Conservation (phyloP, 2,888 invertebrate species). For the Nemapogon koenigi region DNA sequence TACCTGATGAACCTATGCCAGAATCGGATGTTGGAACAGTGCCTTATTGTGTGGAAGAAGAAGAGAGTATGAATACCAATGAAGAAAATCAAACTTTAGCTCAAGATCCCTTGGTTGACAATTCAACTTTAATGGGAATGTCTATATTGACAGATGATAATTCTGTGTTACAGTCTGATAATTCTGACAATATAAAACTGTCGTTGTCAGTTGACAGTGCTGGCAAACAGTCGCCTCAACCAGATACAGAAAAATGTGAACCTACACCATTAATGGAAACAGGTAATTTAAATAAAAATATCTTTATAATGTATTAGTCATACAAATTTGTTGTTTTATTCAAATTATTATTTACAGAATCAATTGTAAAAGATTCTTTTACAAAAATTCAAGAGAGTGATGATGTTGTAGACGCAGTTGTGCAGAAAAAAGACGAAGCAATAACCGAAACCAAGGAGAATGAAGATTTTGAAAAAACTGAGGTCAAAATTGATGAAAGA, state of each 20-base stretch:
- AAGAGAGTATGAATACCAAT: conserved; percentile 20
- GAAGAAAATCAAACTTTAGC: conserved; percentile 32
- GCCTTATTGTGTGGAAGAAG: neutral
- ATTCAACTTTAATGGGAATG: no score
- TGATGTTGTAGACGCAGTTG: neutral
- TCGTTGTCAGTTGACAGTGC: neutral
- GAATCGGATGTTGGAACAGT: neutral
- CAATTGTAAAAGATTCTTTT: no score
- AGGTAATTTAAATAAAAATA: no score
- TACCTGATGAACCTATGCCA: neutral
- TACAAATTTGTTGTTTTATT: no score
- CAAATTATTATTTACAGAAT: no score
- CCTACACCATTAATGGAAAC: no score
- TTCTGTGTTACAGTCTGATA: conserved; percentile 30
- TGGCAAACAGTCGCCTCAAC: no score
- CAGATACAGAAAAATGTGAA: no score
- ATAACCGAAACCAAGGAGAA: conserved; percentile 18
- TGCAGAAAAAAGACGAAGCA: conserved; percentile 23
- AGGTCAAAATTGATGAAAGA: conserved; percentile 1
- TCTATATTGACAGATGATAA: conserved; percentile 51
- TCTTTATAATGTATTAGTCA: no score
- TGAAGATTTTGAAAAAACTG: conserved; percentile 12
- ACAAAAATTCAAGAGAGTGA: no score
- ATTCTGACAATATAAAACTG: no score
- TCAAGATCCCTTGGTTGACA: no score